Conservation (phyloP, 2,888 invertebrate species). For the Polymixis flavicincta region DNA sequence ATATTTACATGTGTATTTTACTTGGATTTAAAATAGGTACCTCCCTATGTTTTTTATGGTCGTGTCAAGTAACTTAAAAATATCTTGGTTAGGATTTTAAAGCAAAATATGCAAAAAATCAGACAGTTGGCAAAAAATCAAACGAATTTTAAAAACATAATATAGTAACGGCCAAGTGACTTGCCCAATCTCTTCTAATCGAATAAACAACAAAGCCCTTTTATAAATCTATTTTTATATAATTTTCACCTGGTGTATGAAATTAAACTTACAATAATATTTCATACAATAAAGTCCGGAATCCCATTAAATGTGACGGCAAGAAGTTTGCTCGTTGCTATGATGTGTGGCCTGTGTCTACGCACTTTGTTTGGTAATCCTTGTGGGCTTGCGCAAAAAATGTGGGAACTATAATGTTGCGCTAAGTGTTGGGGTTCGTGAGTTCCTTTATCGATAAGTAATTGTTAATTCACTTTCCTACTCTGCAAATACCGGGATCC, state of each 20-base stretch:
- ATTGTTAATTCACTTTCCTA: background rate
- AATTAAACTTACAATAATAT: slow-evolving; percentile 66
- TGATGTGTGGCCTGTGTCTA: slow-evolving; percentile 86
- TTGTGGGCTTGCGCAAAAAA: slow-evolving; percentile 83
- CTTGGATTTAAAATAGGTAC: background rate
- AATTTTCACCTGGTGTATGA: slow-evolving; percentile 62
- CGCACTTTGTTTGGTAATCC: slow-evolving; percentile 86
- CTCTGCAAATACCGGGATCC: background rate
- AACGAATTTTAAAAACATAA: slow-evolving; percentile 8
- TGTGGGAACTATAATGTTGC: slow-evolving; percentile 81
- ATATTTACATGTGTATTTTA: background rate
- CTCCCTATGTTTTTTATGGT: background rate
- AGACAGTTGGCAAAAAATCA: background rate
- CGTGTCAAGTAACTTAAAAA: background rate
- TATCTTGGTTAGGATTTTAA: background rate
- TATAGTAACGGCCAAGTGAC: slow-evolving; percentile 37
- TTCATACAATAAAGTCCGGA: slow-evolving; percentile 77
- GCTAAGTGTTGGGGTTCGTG: slow-evolving; percentile 69
- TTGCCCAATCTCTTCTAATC: slow-evolving; percentile 31
- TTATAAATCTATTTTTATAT: slow-evolving; percentile 52
- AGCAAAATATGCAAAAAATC: background rate
- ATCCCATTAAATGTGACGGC: slow-evolving; percentile 85
- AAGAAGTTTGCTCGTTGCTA: slow-evolving; percentile 82
- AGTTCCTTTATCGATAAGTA: slow-evolving; percentile 30
- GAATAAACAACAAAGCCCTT: slow-evolving; percentile 30